Base-by-base conservation (phyloP, 2,113 vertebrate species). In the Hystrix cristata region DNA sequence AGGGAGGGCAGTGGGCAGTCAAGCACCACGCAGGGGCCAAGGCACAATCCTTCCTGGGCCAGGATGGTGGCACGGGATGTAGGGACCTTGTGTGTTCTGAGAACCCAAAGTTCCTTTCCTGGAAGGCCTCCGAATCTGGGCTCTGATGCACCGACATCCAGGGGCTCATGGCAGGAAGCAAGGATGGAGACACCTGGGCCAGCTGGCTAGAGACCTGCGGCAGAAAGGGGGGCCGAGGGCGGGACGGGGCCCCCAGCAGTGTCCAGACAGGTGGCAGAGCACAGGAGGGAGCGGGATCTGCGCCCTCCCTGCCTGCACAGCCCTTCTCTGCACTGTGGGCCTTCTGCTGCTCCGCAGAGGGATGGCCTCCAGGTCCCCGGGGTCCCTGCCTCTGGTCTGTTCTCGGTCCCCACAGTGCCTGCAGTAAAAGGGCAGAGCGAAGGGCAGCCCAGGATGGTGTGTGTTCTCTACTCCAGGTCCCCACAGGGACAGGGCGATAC, bases 381-480 rank as follows among this genome's bases (percentile, higher is more conserved):
- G 53, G 43, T 12, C 31, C 57, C 55, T 57, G n/a, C 14, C 27
- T 14, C 43, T 29, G 48, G 25, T 14, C 38, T 18, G 6, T 18
- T 0, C 27, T 51, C 80, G 0, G 15, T 2, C 0, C 34, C 15
- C 0, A 2, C 21, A 10, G 69, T 15, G 14, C 19, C 69, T 62
- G 69, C 5, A 23, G 1, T 18, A 38, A n/a, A 34, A 43, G 5
- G 51, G 7, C 7, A 59, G 25, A 31, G 48, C 1, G 1, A 31
- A 23, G 25, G 13, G 11, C 51, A 5, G 1, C 27, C 38, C 3
- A 7, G 7, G 15, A 57, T 3, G 3, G 38, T 9, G 1, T 46
- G 25, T 0, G 0, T 62, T 34, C 34, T 55, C 51, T 14, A 48
- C n/a, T 14, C 27, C 21, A 2, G 7, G 34, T 48, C 21, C 34